These are phyloP conservation scores for Spisula subtruncata DNA, from an alignment of 2,888 invertebrate genomes.

Conservation along the genomic window DNA sequence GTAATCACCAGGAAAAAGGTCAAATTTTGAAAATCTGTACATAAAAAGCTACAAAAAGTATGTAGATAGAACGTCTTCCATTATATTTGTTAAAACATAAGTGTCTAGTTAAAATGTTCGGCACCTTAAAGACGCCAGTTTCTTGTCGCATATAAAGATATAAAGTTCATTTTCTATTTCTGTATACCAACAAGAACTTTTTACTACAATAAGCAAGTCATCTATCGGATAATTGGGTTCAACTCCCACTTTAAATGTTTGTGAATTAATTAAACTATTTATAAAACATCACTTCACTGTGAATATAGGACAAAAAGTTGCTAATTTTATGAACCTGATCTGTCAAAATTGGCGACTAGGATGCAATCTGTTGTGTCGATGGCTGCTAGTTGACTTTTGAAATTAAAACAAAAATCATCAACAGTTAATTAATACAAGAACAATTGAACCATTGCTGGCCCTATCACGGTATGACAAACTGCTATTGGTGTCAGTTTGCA, in stretches of 20 bases:
- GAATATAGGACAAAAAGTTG: background rate
- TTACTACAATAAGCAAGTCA: background rate
- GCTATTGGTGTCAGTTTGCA: too few relatives aligned
- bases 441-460: too few relatives aligned
- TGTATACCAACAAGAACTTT: background rate
- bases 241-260: background rate
- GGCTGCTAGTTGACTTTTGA: too few relatives aligned
- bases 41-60: slow-evolving; percentile 8
- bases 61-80: too few relatives aligned
- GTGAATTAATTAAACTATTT: background rate
- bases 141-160: background rate
- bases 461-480: too few relatives aligned
- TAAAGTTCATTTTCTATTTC: background rate
- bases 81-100: background rate
- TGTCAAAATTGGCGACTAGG: background rate
- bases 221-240: background rate
- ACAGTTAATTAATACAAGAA: too few relatives aligned
- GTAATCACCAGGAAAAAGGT: background rate
- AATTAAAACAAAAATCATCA: too few relatives aligned
- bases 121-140: background rate
- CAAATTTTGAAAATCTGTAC: background rate
- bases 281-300: slow-evolving; percentile 7
- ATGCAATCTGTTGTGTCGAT: background rate
- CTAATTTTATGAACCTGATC: background rate
- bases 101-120: background rate